phyloP scores from a whole-genome alignment of 2,113 vertebrate species.

The Fulmarus glacialis region DNA sequence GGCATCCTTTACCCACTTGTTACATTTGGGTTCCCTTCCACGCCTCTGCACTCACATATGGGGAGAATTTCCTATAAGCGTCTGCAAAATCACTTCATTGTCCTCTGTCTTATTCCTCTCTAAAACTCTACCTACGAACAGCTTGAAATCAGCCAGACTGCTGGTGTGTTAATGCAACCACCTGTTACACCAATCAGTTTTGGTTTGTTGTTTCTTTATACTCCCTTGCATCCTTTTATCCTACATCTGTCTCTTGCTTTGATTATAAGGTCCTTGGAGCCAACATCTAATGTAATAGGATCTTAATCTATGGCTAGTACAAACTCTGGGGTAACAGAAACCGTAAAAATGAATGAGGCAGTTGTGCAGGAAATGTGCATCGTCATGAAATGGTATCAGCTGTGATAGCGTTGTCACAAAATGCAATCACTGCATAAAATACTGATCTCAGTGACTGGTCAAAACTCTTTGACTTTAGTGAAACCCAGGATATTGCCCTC shows the following conservation, averaged over 20 bases:
- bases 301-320: background rate
- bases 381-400: constrained; percentile 13
- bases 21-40: background rate
- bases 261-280: background rate
- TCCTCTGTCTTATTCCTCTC: background rate
- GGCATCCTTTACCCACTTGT: background rate
- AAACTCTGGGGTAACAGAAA: background rate
- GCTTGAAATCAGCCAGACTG: background rate
- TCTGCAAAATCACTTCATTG: background rate
- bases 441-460: background rate
- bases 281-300: background rate
- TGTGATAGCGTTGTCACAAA: background rate
- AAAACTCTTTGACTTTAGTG: constrained; percentile 1
- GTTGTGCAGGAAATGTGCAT: constrained; percentile 41
- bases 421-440: background rate
- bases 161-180: constrained; percentile 35
- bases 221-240: background rate
- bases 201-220: background rate
- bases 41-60: background rate
- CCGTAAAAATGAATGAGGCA: background rate
- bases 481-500: background rate
- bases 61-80: background rate
- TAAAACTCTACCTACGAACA: background rate
- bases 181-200: constrained; percentile 32
- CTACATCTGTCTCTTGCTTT: background rate